Conservation (phyloP, 2,113 vertebrate species). For the Leucoraja erinaceus region DNA sequence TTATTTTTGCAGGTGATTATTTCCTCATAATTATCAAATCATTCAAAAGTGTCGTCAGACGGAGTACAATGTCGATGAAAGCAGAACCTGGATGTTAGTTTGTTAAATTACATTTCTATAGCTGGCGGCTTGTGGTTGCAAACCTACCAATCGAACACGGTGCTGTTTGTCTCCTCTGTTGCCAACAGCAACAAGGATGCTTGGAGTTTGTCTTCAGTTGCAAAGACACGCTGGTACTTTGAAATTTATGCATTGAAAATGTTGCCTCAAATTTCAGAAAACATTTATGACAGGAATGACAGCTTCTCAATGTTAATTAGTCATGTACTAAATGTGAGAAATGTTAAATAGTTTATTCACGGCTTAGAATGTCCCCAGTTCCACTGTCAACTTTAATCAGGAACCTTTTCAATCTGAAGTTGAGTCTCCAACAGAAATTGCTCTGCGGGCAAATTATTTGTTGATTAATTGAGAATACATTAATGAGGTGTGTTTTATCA, state of each 20-base stretch:
- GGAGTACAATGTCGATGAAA: neutral
- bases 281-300: slow-evolving; percentile 35
- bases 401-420: slow-evolving; percentile 30
- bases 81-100: neutral
- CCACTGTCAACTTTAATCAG: slow-evolving; percentile 31
- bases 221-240: neutral
- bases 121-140: neutral
- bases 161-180: slow-evolving; percentile 32
- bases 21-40: neutral
- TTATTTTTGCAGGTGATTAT: neutral
- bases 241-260: slow-evolving; percentile 38
- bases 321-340: slow-evolving; percentile 34
- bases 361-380: slow-evolving; percentile 32
- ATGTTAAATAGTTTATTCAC: slow-evolving; percentile 37
- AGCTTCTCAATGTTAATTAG: slow-evolving; percentile 39
- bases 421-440: neutral
- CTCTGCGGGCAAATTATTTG: slow-evolving; percentile 34
- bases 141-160: neutral
- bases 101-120: slow-evolving; percentile 15
- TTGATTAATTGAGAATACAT: slow-evolving; percentile 32
- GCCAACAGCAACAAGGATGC: slow-evolving; percentile 35
- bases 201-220: slow-evolving; percentile 16
- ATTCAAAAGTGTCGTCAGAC: neutral
- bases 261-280: slow-evolving; percentile 35
- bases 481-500: slow-evolving; percentile 26